Conservation (phyloP, 2,113 vertebrate genomes). For the Coracopsis vasa region DNA sequence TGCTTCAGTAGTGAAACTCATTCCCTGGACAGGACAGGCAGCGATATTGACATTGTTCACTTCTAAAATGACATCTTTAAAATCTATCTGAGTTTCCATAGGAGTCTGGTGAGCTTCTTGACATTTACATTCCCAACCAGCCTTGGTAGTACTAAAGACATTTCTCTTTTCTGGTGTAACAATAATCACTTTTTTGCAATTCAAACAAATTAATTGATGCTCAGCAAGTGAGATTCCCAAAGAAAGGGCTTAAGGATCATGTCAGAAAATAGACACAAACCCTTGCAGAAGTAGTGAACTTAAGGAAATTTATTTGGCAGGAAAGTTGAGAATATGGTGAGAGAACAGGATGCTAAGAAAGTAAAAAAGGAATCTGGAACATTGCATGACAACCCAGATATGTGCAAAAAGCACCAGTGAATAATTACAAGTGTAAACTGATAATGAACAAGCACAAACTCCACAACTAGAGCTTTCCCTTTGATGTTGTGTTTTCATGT, state of each 20-base stretch:
- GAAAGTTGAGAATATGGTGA: background rate
- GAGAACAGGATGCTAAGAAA: background rate
- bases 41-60: background rate
- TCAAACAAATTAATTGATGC: background rate
- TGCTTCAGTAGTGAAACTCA: background rate
- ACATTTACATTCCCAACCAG: background rate
- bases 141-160: background rate
- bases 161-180: background rate
- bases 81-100: background rate
- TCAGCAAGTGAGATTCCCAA: background rate
- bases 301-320: background rate
- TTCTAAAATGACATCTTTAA: background rate
- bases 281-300: background rate
- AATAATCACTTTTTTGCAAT: background rate
- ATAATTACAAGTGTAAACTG: background rate
- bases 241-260: background rate
- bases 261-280: background rate
- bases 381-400: background rate
- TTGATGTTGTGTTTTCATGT: background rate
- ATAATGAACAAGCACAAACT: rapidly evolving
- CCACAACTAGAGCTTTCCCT: background rate
- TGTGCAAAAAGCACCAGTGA: background rate
- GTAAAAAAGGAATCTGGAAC: background rate
- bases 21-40: background rate
- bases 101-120: background rate